Evolutionary conservation across 2,797 vertebrate species (phyloP).

Genomic region (Hydrolagus colliei): DNA sequence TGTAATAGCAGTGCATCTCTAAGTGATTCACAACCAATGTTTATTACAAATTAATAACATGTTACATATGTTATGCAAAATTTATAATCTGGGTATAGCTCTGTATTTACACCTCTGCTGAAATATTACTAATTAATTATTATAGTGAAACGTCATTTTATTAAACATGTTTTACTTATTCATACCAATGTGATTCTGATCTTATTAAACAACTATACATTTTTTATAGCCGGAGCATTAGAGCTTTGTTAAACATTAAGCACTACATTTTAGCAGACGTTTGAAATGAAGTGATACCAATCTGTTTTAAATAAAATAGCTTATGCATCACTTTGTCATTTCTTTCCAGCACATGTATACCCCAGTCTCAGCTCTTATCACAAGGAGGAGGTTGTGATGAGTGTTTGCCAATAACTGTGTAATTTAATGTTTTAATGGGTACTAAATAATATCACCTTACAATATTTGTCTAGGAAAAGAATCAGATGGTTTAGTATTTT

Average conservation of each 20-base stretch:
- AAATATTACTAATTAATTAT: slow-evolving; percentile 33
- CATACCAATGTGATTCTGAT: slow-evolving; percentile 27
- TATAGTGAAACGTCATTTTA: slow-evolving; percentile 9
- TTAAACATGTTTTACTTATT: slow-evolving; percentile 27
- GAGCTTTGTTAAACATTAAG: slow-evolving; percentile 24
- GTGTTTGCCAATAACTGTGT: not conserved
- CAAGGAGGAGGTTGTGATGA: not conserved
- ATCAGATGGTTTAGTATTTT: no score
- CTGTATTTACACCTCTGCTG: slow-evolving; percentile 26
- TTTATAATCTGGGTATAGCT: slow-evolving; percentile 27
- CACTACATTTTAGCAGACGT: slow-evolving; percentile 7
- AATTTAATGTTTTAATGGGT: not conserved
- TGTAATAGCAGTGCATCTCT: slow-evolving; percentile 21
- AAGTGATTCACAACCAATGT: slow-evolving; percentile 28
- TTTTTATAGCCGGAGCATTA: slow-evolving; percentile 24
- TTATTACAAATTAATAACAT: slow-evolving; percentile 33
- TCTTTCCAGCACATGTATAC: not conserved
- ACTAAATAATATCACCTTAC: not conserved
- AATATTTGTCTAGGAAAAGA: no score
- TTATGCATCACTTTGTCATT: slow-evolving; percentile 9
- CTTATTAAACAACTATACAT: slow-evolving; percentile 31
- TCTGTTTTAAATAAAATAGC: slow-evolving; percentile 27
- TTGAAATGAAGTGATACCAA: slow-evolving; percentile 30
- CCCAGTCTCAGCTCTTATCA: not conserved
- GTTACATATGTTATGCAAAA: slow-evolving; percentile 19